These are phyloP conservation scores for Colletes collaris DNA, from an alignment of 2,888 invertebrate species.

Conservation along the genomic window DNA sequence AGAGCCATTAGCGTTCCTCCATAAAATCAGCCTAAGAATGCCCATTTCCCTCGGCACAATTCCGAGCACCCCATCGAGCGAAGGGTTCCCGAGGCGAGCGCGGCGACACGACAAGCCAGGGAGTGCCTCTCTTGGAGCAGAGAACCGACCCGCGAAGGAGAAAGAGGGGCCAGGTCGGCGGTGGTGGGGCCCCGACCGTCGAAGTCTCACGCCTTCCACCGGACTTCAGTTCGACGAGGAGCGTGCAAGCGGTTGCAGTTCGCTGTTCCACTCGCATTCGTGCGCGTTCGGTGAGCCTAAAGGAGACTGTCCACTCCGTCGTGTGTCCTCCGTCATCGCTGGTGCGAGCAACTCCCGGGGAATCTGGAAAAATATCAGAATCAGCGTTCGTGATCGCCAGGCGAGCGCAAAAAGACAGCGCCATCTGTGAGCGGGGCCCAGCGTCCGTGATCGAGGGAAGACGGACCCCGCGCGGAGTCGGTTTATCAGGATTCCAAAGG, in stretches of 20 bases:
- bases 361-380: not conserved
- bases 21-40: constrained; percentile 59
- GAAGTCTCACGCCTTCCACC: constrained; percentile 68
- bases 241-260: constrained; percentile 62
- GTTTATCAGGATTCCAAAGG: too few species aligned
- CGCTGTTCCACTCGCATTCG: constrained; percentile 33
- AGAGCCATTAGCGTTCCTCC: constrained; percentile 52
- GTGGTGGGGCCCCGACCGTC: constrained; percentile 58
- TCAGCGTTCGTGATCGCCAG: not conserved
- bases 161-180: constrained; percentile 60
- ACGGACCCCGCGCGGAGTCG: not conserved
- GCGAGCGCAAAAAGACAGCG: constrained; percentile 20
- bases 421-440: constrained; percentile 37
- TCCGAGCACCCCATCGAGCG: constrained; percentile 51
- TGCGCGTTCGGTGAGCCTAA: constrained; percentile 12
- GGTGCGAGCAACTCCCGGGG: too few species aligned
- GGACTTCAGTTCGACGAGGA: constrained; percentile 79
- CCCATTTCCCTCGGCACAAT: constrained; percentile 60
- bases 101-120: constrained; percentile 53
- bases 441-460: not conserved
- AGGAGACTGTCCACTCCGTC: not conserved
- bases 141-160: constrained; percentile 16
- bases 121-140: constrained; percentile 57
- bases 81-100: constrained; percentile 53
- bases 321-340: not conserved